phyloP scores from a whole-genome alignment of 35 echinoderm and acorn worm species.

The Patiria miniata region DNA sequence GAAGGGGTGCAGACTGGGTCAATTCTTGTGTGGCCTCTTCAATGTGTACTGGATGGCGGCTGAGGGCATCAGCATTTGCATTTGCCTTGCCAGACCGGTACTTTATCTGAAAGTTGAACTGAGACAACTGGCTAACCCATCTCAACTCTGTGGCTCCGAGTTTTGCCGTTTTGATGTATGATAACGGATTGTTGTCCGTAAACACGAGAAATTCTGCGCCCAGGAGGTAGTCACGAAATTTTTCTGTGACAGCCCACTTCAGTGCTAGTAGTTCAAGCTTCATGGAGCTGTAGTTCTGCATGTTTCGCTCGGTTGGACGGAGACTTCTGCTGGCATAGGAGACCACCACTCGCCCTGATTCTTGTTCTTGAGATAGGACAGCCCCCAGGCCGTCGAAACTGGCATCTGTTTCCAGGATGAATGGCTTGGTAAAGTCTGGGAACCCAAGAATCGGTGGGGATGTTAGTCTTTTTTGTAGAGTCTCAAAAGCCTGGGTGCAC shows the following conservation, averaged over 20 bases:
- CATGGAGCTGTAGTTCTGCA: too few species aligned
- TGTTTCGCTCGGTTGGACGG: constrained; percentile 1
- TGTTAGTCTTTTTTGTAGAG: too few species aligned
- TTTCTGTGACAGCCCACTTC: too few species aligned
- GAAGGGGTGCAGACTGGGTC: too few species aligned
- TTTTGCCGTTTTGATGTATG: too few species aligned
- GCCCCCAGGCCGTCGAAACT: constrained; percentile 41
- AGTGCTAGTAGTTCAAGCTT: too few species aligned
- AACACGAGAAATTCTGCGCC: too few species aligned
- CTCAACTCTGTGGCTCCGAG: constrained; percentile 54
- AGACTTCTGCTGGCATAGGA: constrained; percentile 45
- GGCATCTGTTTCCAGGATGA: constrained; percentile 70
- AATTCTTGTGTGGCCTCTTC: too few species aligned
- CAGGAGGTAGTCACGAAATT: too few species aligned
- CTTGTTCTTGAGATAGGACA: constrained; percentile 47
- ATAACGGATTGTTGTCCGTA: too few species aligned
- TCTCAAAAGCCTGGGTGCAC: too few species aligned
- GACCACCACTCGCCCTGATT: constrained; percentile 53
- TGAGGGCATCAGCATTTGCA: constrained; percentile 61
- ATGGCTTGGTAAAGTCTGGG: constrained; percentile 20
- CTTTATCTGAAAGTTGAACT: constrained; percentile 46
- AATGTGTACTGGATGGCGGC: constrained; percentile 16
- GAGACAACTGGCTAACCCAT: constrained; percentile 56
- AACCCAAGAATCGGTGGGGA: constrained; percentile 26
- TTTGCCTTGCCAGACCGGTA: constrained; percentile 50